Conservation (phyloP, 2,888 invertebrate species). For the Chloromyia formosa region DNA sequence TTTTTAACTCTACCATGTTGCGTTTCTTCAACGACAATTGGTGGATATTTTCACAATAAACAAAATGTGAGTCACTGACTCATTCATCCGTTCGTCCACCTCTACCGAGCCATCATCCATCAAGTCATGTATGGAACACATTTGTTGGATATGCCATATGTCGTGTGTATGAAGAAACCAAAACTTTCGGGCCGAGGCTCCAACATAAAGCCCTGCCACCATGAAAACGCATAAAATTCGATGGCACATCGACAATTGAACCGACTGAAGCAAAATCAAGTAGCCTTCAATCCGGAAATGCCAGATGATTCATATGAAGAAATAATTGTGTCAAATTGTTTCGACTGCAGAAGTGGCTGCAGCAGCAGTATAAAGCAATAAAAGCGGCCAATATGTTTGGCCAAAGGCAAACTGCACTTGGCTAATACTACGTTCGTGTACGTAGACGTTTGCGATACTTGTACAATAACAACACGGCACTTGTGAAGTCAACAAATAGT, state of each 20-base stretch:
- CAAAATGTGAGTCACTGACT: conserved; percentile 23
- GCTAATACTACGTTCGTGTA: background rate
- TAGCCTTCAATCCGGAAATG: conserved; percentile 20
- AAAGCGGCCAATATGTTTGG: background rate
- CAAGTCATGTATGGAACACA: conserved; percentile 11
- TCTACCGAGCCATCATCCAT: too few species aligned
- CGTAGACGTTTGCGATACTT: too few species aligned
- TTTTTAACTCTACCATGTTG: too few species aligned
- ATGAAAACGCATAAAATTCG: conserved; percentile 3
- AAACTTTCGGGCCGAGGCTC: background rate
- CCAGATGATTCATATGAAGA: conserved; percentile 29
- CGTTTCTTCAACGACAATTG: conserved; percentile 11
- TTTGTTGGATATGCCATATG: background rate
- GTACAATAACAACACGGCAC: too few species aligned
- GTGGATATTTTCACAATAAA: conserved; percentile 32
- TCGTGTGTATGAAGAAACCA: background rate
- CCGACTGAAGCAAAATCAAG: background rate
- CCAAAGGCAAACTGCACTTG: conserved; percentile 23
- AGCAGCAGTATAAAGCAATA: background rate
- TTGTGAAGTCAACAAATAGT: too few species aligned
- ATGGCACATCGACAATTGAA: background rate
- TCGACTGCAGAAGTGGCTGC: conserved; percentile 31
- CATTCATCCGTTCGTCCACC: too few species aligned
- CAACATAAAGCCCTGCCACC: background rate
- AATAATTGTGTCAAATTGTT: conserved; percentile 37